Evolutionary conservation across 2,113 vertebrate genomes (phyloP).

Genomic region (Rhegmatorhina hoffmannsi): DNA sequence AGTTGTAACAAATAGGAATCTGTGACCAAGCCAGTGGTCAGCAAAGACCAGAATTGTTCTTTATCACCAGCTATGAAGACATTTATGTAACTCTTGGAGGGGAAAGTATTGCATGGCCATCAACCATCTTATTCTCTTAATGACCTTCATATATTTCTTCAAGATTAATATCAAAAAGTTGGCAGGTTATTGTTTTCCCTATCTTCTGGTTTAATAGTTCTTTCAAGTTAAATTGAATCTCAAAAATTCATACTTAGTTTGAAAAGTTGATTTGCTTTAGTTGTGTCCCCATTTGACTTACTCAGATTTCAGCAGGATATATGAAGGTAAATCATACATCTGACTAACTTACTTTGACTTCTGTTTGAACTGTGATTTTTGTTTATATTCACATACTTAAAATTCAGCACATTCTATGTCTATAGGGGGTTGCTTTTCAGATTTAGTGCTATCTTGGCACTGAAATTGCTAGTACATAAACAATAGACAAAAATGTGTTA

Average conservation of each 20-base stretch:
- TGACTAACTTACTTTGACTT: background rate
- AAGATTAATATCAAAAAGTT: background rate
- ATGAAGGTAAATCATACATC: background rate
- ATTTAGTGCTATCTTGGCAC: background rate
- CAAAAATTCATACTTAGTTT: background rate
- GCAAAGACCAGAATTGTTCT: constrained; percentile 2
- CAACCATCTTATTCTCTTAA: background rate
- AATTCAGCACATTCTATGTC: background rate
- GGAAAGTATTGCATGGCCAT: background rate
- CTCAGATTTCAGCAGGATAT: background rate
- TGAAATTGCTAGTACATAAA: background rate
- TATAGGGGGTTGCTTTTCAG: background rate
- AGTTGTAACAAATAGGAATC: background rate
- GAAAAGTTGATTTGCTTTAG: background rate
- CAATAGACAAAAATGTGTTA: background rate
- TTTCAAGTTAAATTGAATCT: background rate
- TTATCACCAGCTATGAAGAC: background rate
- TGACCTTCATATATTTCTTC: background rate
- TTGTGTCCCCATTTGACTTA: background rate
- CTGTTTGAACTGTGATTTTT: background rate
- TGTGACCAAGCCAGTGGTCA: background rate
- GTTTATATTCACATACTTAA: background rate
- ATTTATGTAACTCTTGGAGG: background rate
- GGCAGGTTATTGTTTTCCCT: background rate
- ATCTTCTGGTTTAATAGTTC: background rate